These are phyloP conservation scores for Cairina moschata DNA, from an alignment of 2,113 vertebrate genomes.

Conservation along the genomic window DNA sequence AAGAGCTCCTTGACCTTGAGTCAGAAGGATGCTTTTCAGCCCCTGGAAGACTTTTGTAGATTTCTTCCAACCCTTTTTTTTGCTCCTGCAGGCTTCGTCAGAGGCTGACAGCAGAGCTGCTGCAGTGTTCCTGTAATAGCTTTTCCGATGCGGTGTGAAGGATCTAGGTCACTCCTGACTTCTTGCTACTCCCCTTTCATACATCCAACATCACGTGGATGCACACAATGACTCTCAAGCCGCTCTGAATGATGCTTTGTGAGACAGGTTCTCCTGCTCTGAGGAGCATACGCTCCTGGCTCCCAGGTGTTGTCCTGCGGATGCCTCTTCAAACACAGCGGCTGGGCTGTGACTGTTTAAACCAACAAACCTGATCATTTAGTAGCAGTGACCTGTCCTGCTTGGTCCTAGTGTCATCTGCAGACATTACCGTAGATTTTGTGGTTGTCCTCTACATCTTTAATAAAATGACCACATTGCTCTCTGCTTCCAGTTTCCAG, in stretches of 20 bases:
- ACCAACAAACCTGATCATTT: background rate
- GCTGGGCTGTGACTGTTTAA: background rate
- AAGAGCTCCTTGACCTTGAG: background rate
- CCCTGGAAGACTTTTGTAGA: background rate
- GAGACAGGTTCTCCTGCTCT: background rate
- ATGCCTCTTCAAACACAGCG: background rate
- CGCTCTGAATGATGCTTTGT: background rate
- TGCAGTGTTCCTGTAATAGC: background rate
- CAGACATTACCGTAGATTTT: background rate
- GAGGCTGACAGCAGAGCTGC: slow-evolving; percentile 44
- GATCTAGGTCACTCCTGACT: slow-evolving; percentile 64
- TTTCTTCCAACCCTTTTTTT: slow-evolving; percentile 13
- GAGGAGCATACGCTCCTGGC: background rate
- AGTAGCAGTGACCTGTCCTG: background rate
- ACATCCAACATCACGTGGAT: background rate
- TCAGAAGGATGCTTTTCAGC: background rate
- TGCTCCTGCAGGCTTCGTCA: background rate
- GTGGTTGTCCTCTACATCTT: background rate
- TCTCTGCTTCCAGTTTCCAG: background rate
- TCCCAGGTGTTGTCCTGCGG: background rate
- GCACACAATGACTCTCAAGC: background rate
- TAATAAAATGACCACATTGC: background rate
- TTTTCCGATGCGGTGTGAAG: slow-evolving; percentile 2
- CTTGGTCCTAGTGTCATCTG: background rate
- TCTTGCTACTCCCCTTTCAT: slow-evolving; percentile 8